These are phyloP conservation scores for Drosophila navojoa DNA, from an alignment of 1,140 invertebrate species.

Conservation along the genomic window DNA sequence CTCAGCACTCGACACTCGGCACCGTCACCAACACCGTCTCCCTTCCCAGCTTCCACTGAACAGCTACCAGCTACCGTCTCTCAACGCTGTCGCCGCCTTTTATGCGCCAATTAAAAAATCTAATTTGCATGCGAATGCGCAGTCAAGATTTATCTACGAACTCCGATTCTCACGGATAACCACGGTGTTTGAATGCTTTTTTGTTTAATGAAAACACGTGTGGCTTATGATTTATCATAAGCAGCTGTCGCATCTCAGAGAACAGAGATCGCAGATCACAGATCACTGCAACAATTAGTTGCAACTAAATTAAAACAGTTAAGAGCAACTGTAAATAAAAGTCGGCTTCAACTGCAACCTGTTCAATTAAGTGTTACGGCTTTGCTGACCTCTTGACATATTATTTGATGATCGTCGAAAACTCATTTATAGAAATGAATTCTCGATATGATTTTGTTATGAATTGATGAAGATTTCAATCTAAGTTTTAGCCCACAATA, in stretches of 20 bases:
- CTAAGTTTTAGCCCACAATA: no score
- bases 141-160: slow-evolving; percentile 29
- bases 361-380: background rate
- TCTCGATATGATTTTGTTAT: no score
- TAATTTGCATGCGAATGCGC: slow-evolving; percentile 69
- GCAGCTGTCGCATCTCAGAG: slow-evolving; percentile 29
- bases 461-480: no score
- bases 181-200: background rate
- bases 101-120: slow-evolving; percentile 79
- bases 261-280: slow-evolving; percentile 24
- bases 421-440: no score
- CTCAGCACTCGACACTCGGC: background rate
- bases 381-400: background rate
- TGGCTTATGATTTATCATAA: slow-evolving; percentile 46
- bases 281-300: slow-evolving; percentile 24
- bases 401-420: background rate
- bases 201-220: slow-evolving; percentile 31
- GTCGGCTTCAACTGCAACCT: background rate
- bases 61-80: slow-evolving; percentile 15
- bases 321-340: slow-evolving; percentile 18
- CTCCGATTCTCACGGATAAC: slow-evolving; percentile 42
- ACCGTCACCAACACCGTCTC: background rate
- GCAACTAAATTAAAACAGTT: slow-evolving; percentile 43
- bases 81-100: slow-evolving; percentile 47
- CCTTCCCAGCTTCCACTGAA: background rate